Evolutionary conservation across 2,797 vertebrate species (phyloP).

Genomic region (Sebastes matsubarae): DNA sequence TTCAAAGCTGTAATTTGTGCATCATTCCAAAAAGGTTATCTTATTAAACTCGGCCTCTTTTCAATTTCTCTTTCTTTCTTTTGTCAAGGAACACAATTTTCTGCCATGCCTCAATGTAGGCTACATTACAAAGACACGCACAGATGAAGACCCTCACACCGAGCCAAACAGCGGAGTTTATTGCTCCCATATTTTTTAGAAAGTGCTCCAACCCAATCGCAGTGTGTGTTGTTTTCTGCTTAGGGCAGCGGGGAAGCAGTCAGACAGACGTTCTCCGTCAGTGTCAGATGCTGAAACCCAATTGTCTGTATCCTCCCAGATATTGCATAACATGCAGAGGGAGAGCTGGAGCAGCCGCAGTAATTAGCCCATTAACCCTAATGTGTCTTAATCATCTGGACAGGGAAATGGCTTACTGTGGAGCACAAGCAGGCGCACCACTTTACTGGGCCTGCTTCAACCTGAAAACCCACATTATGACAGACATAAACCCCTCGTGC

Average conservation of each 20-base stretch:
- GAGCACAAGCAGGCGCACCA: constrained; percentile 28
- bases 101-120: constrained; percentile 15
- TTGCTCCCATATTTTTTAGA: constrained; percentile 32
- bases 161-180: constrained; percentile 17
- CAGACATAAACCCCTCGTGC: constrained; percentile 7
- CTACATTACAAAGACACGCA: background rate
- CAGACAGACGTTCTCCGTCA: constrained; percentile 52
- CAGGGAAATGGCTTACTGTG: constrained; percentile 49
- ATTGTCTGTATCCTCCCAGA: constrained; percentile 69
- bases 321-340: constrained; percentile 68
- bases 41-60: constrained; percentile 16
- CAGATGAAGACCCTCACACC: constrained; percentile 7
- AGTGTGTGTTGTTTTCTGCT: constrained; percentile 41
- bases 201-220: constrained; percentile 20
- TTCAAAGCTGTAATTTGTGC: constrained; percentile 28
- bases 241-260: constrained; percentile 46
- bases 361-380: constrained; percentile 75
- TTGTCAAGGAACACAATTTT: constrained; percentile 21
- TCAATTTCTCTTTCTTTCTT: background rate
- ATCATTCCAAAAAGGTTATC: constrained; percentile 13
- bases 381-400: constrained; percentile 69
- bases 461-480: constrained; percentile 37
- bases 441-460: constrained; percentile 27
- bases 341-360: constrained; percentile 53
- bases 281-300: constrained; percentile 65